Evolutionary conservation across 2,113 vertebrate species (phyloP).

Genomic region (Todiramphus saurophagus): DNA sequence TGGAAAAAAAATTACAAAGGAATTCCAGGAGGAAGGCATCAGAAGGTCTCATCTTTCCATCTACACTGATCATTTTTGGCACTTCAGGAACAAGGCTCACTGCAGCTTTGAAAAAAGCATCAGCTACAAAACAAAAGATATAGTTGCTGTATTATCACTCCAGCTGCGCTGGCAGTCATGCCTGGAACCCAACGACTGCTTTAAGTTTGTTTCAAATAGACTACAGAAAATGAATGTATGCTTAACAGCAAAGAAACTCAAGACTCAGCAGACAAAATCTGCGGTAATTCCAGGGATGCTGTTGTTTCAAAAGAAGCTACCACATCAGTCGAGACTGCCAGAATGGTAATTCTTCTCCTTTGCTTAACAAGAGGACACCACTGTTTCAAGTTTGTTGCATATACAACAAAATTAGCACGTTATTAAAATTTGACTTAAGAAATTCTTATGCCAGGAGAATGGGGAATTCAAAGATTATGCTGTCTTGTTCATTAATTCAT

Average conservation of each 20-base stretch:
- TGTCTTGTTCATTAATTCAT: background rate
- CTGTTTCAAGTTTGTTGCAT: background rate
- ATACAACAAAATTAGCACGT: background rate
- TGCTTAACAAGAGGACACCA: background rate
- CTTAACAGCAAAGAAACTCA: background rate
- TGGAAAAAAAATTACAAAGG: slow-evolving; percentile 92
- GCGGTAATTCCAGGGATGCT: background rate
- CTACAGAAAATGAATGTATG: background rate
- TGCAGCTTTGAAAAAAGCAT: slow-evolving; percentile 94
- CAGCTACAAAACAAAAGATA: slow-evolving; percentile 77
- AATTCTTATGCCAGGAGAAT: background rate
- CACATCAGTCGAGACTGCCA: background rate
- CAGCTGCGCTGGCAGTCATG: background rate
- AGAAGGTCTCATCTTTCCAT: slow-evolving; percentile 90
- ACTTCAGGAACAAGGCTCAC: slow-evolving; percentile 91
- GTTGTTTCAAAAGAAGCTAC: background rate
- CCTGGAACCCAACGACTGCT: background rate
- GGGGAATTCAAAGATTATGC: background rate
- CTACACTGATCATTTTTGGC: slow-evolving; percentile 88
- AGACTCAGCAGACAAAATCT: background rate
- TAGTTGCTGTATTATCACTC: background rate
- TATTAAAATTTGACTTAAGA: background rate
- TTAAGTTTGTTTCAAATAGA: background rate
- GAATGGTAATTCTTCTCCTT: background rate
- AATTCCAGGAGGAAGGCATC: slow-evolving; percentile 93